Evolutionary conservation across 2,888 invertebrate genomes (phyloP).

Genomic region (Leuctra nigra): DNA sequence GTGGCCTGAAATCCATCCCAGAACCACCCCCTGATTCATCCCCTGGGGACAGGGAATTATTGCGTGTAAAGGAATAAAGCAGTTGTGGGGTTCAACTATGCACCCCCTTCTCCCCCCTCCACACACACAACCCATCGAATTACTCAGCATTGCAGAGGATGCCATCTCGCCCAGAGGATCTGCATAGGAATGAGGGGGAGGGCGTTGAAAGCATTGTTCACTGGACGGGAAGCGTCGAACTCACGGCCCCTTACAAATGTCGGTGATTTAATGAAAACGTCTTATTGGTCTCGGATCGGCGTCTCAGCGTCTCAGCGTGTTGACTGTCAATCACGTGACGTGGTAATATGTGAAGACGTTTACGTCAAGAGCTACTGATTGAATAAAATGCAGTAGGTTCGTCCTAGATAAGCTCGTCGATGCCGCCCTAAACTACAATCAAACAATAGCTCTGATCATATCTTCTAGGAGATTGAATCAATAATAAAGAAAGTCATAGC

Average conservation of each 20-base stretch:
- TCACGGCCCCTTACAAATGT: conserved; percentile 6
- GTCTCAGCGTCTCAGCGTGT: too few relatives aligned
- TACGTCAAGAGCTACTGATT: too few relatives aligned
- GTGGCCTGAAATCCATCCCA: neutral
- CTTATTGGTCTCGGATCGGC: too few relatives aligned
- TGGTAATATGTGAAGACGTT: too few relatives aligned
- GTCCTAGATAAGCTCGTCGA: too few relatives aligned
- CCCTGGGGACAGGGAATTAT: conserved; percentile 23
- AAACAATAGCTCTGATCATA: too few relatives aligned
- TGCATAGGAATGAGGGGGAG: conserved; percentile 11
- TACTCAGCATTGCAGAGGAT: conserved; percentile 19
- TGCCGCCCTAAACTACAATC: too few relatives aligned
- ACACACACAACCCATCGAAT: conserved; percentile 24
- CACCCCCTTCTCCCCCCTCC: conserved; percentile 2
- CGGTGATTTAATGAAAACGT: conserved; percentile 12
- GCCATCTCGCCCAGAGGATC: conserved; percentile 5
- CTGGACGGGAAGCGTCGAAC: neutral
- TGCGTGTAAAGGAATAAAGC: conserved; percentile 24
- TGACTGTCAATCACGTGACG: too few relatives aligned
- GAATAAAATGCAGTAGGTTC: too few relatives aligned
- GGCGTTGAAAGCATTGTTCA: neutral
- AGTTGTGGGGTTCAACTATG: conserved; percentile 20
- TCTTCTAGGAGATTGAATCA: too few relatives aligned
- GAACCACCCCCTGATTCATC: conserved; percentile 18
- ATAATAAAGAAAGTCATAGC: too few relatives aligned